phyloP scores from a whole-genome alignment of 1,140 invertebrate species.

The Neodiprion fabricii region DNA sequence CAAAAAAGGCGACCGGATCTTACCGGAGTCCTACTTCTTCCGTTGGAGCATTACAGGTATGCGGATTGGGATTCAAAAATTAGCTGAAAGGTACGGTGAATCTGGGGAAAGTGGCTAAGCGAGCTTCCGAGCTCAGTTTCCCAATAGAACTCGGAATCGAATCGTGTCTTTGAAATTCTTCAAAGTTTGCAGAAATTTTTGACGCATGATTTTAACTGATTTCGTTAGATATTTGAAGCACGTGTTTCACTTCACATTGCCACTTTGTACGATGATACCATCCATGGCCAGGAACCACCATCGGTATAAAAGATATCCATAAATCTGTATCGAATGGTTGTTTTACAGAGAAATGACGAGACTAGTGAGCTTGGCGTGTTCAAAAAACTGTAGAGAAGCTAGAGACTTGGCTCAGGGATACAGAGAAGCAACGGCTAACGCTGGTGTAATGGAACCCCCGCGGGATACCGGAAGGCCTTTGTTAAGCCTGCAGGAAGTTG shows the following conservation, averaged over 20 bases:
- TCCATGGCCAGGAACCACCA: too few relatives aligned
- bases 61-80: constrained; percentile 60
- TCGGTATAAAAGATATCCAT: constrained; percentile 51
- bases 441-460: constrained; percentile 82
- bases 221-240: too few relatives aligned
- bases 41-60: constrained; percentile 77
- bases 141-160: too few relatives aligned
- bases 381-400: constrained; percentile 53
- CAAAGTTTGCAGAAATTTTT: neutral
- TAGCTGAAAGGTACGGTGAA: constrained; percentile 40
- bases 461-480: constrained; percentile 77
- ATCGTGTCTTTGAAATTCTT: neutral
- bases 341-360: constrained; percentile 58
- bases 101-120: too few relatives aligned
- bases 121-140: too few relatives aligned
- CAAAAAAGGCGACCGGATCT: constrained; percentile 77
- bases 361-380: constrained; percentile 52
- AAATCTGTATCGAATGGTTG: constrained; percentile 24
- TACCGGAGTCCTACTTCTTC: constrained; percentile 79
- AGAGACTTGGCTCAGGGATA: constrained; percentile 64
- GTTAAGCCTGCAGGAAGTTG: constrained; percentile 80
- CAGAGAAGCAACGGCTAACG: constrained; percentile 79
- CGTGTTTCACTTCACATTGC: too few relatives aligned
- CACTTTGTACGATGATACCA: too few relatives aligned
- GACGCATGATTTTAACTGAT: too few relatives aligned